Percentiles rank a stretch among this genome's conserved stretches.
Evolutionary conservation across 1,140 invertebrate genomes (phyloP).

Genomic region (Formica selysi): DNA sequence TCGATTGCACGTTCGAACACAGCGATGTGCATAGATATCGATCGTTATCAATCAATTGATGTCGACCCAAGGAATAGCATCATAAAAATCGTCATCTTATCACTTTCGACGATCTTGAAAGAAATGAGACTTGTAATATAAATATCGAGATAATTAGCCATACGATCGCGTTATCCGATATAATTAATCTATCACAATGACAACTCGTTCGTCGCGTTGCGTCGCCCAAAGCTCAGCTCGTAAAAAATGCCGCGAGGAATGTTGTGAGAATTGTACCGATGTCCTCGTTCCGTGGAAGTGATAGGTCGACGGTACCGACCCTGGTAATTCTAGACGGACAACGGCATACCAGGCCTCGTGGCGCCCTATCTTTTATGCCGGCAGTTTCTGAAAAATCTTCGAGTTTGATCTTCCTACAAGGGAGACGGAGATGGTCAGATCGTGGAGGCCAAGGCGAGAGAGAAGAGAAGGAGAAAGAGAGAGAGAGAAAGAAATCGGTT

Average conservation of each 20-base stretch:
- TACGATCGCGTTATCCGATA: conserved; percentile 15
- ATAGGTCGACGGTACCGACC: conserved; percentile 66
- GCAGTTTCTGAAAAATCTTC: conserved; percentile 82
- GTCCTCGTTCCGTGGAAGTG: conserved; percentile 44
- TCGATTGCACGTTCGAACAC: neutral
- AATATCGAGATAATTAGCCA: conserved; percentile 12
- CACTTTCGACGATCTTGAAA: neutral
- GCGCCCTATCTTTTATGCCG: conserved; percentile 84
- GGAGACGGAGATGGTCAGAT: conserved; percentile 11
- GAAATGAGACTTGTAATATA: neutral
- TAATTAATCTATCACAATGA: conserved; percentile 31
- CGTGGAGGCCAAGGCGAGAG: neutral
- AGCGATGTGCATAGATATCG: neutral
- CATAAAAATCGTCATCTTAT: neutral
- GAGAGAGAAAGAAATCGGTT: conserved; percentile 68
- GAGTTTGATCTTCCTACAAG: conserved; percentile 79
- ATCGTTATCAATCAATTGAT: neutral
- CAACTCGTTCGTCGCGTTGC: neutral
- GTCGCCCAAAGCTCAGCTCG: neutral
- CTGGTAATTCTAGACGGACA: conserved; percentile 83
- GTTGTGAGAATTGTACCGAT: conserved; percentile 57
- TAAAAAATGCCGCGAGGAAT: conserved; percentile 41
- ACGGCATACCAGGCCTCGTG: conserved; percentile 75
- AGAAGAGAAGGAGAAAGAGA: neutral
- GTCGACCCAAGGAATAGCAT: neutral